These are phyloP conservation scores for Zelleria hepariella DNA, from an alignment of 2,888 invertebrate genomes.

Conservation along the genomic window DNA sequence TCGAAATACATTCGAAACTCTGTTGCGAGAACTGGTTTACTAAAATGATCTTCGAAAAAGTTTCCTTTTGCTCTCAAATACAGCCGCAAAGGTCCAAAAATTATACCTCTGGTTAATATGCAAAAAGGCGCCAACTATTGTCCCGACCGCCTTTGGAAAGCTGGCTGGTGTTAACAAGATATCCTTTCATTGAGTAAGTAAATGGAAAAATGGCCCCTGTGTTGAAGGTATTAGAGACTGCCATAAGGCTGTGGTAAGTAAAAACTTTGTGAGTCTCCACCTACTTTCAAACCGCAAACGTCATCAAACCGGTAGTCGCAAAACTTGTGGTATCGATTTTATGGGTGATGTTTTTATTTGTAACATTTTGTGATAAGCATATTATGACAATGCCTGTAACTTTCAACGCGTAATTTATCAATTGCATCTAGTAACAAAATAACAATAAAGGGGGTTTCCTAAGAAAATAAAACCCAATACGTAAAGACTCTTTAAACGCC, in stretches of 20 bases:
- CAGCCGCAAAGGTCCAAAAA: not conserved
- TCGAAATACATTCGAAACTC: not conserved
- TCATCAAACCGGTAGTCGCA: constrained; percentile 17
- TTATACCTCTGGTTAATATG: constrained; percentile 23
- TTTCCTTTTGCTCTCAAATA: not conserved
- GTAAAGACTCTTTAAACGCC: too few species aligned
- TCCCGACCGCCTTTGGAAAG: constrained; percentile 33
- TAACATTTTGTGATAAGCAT: too few species aligned
- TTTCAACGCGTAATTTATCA: too few species aligned
- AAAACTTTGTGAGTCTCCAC: not conserved
- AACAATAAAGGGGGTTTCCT: too few species aligned
- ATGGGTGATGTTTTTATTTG: too few species aligned
- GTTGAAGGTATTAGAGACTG: not conserved
- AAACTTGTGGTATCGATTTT: too few species aligned
- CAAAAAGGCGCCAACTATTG: constrained; percentile 28
- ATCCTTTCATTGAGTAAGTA: not conserved
- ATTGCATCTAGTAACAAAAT: too few species aligned
- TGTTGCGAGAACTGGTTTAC: not conserved
- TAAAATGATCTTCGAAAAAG: not conserved
- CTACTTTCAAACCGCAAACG: constrained; percentile 30
- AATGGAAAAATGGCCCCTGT: not conserved
- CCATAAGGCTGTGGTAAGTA: not conserved
- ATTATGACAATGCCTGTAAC: too few species aligned
- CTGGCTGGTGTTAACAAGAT: constrained; percentile 6
- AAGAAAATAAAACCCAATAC: too few species aligned